Evolutionary conservation across 2,113 vertebrate genomes (phyloP).

Genomic region (Ptyas mucosa): DNA sequence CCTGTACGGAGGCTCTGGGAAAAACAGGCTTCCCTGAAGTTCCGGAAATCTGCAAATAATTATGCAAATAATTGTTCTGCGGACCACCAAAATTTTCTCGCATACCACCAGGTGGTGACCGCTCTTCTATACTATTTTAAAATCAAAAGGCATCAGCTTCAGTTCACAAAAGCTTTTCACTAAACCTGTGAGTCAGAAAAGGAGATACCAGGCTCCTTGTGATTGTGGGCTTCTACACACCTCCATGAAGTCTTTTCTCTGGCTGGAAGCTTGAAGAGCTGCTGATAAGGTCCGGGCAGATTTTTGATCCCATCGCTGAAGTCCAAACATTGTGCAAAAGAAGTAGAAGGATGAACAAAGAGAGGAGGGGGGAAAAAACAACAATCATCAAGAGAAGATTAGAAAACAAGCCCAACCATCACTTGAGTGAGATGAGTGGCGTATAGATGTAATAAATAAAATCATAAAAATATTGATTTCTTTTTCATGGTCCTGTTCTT

Average conservation of each 20-base stretch:
- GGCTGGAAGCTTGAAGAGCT: conserved; percentile 86
- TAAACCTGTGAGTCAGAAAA: background rate
- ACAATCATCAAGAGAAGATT: background rate
- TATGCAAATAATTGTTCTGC: too few relatives aligned
- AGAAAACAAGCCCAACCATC: background rate
- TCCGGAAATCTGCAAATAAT: too few relatives aligned
- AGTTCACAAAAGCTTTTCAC: background rate
- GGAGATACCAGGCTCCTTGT: background rate
- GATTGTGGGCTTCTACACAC: conserved; percentile 60
- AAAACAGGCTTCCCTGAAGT: too few relatives aligned
- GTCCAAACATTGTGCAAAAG: background rate
- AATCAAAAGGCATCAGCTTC: background rate
- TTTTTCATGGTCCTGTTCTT: background rate
- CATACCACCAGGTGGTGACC: too few relatives aligned
- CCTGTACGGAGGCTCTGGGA: too few relatives aligned
- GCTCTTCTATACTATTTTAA: too few relatives aligned
- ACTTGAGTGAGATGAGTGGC: background rate
- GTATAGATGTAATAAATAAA: too few relatives aligned
- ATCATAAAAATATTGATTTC: too few relatives aligned
- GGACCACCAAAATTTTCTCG: too few relatives aligned
- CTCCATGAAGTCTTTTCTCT: conserved; percentile 99
- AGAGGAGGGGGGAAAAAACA: background rate
- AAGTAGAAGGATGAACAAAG: background rate
- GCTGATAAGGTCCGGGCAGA: conserved; percentile 82
- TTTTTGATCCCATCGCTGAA: conserved; percentile 93